Conservation (phyloP, 2,113 vertebrate genomes). For the Cryptoleucopteryx plumbea region DNA sequence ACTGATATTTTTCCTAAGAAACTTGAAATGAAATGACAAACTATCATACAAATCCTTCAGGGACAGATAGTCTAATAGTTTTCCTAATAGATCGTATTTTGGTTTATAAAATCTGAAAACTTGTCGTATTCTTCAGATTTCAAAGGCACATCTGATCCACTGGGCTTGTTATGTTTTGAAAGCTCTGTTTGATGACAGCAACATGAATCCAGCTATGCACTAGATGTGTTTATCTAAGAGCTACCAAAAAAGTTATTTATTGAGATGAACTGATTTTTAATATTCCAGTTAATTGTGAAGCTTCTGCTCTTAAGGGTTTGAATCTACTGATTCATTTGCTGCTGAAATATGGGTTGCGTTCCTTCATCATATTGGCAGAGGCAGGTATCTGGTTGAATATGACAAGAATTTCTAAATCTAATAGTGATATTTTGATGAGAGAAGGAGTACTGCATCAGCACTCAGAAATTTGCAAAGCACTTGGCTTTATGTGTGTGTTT, state of each 20-base stretch:
- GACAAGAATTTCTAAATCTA: not conserved
- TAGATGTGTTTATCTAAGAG: not conserved
- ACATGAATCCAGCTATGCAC: not conserved
- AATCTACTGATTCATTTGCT: not conserved
- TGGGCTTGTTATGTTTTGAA: conserved; percentile 34
- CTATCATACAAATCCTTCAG: conserved; percentile 30
- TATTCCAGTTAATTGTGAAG: not conserved
- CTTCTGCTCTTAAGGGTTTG: not conserved
- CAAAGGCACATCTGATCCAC: conserved; percentile 37
- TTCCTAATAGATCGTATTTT: conserved; percentile 18
- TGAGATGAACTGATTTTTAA: not conserved
- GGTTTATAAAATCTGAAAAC: conserved; percentile 40
- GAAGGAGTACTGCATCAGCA: conserved; percentile 70
- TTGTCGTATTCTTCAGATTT: conserved; percentile 24
- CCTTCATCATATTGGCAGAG: not conserved
- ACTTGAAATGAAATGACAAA: conserved; percentile 43
- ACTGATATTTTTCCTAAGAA: conserved; percentile 32
- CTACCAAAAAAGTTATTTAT: not conserved
- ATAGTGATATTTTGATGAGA: conserved; percentile 68
- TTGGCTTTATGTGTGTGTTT: conserved; percentile 54
- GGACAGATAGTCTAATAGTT: conserved; percentile 36
- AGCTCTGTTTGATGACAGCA: conserved; percentile 28
- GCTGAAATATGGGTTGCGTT: not conserved
- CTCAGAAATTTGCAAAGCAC: conserved; percentile 64
- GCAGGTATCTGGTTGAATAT: not conserved